Evolutionary conservation across 2,113 vertebrate species (phyloP), one percentile per base, ranked within the genome.

Genomic region (Arizona elegans): DNA sequence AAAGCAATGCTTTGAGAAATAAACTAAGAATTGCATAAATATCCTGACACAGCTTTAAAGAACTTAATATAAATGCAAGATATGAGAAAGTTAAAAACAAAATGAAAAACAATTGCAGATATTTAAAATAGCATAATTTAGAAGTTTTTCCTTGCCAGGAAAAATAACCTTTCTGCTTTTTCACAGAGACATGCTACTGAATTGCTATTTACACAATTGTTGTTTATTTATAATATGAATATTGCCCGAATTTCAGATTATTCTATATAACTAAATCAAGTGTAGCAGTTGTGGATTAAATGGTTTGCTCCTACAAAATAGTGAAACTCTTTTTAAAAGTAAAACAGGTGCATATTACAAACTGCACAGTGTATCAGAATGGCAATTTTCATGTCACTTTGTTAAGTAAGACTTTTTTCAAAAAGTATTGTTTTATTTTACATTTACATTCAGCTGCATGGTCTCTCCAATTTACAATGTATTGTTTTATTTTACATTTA

Each of bases 341-440:
- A 94, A 95, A 97, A 95, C 96, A 97, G 95, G 96, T 96, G 95
- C 94, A 90, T 92, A 92, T 95, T 94, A 96, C 89, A 95, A 97
- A 97, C 96, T 95, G 93, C 94, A 94, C 95, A 95, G 95, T 91
- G 92, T 89, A 88, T 56, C 92, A 95, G 94, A 62, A 93, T 91
- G 92, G 93, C 56, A 94, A 96, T 95, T 96, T 97, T 96, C 96
- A 91, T 53, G n/a, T 95, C 94, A 96, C 91, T 95, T 95, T 94
- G 94, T 96, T 96, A 96, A 96, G 91, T 75, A 52, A 92, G 90
- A 81, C 65, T 95, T n/a, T 21, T 21, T 81, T 94, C 1, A 54
- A 92, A 88, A 87, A 26, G 58, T 47, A 62, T 54, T 90, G 89
- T 93, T 93, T 26, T 92, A 96, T 87, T 96, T 94, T 89, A 94